Conservation (phyloP, 2,888 invertebrate genomes). For the Azorinus chamasolen region DNA sequence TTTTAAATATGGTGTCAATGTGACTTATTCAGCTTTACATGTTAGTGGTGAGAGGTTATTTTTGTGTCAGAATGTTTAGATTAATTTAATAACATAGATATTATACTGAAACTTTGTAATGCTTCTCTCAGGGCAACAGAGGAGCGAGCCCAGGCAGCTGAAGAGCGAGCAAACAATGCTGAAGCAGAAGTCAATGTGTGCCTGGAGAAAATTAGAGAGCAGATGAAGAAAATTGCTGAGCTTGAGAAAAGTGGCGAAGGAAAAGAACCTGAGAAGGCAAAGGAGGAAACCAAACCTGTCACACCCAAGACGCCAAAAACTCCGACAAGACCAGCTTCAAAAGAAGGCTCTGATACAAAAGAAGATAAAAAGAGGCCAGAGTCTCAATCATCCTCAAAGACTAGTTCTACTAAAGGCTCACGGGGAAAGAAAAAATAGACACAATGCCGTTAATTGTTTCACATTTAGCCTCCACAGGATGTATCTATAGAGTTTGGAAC, state of each 20-base stretch:
- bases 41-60: no score
- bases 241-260: conserved; percentile 38
- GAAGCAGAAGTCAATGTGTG: conserved; percentile 75
- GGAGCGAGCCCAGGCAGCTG: conserved; percentile 81
- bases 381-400: conserved; percentile 40
- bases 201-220: conserved; percentile 74
- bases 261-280: conserved; percentile 41
- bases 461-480: no score
- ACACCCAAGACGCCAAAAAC: conserved; percentile 57
- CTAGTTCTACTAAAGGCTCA: no score
- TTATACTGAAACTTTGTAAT: no score
- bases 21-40: no score
- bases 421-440: no score
- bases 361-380: conserved; percentile 68
- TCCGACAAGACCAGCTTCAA: conserved; percentile 47
- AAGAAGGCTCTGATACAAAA: conserved; percentile 46
- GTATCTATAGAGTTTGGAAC: no score
- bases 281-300: conserved; percentile 39
- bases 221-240: conserved; percentile 72
- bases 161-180: conserved; percentile 74
- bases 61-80: no score
- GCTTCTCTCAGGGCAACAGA: conserved; percentile 78
- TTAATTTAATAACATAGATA: no score
- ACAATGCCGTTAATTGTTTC: no score
- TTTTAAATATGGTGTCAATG: no score